Evolutionary conservation across 1,140 invertebrate genomes (phyloP), one percentile per base, ranked within the genome.

Genomic region (Pseudomyrmex sp.): DNA sequence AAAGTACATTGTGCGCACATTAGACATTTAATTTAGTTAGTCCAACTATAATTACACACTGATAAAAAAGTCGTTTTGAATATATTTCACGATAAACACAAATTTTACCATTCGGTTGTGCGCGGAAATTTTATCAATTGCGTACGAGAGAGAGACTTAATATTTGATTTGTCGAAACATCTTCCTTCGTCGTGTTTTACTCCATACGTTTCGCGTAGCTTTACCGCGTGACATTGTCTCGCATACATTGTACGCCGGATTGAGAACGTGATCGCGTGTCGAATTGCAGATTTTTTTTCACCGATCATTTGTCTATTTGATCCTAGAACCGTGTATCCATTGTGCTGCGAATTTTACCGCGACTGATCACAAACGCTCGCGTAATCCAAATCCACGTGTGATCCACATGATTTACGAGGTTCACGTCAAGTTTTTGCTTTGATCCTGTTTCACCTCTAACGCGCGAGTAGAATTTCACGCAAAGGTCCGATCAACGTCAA

Each of bases 241-340:
- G 35, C 35, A 35, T 35, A 35, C 35, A 35, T 35, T 35, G 59
- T 75, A 48, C 1, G 46, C 13, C n/a, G n/a, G n/a, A 50, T 72
- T 70, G 66, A 50, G 44, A 72, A 72, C n/a, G 59, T 48, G 66
- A 80, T 80, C 76, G 46, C 66, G 66, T 48, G 15, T 80, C 56
- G 35, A 15, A 2, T 80, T 80, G 70, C 76, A 61, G 54, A 80
- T 80, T 80, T 80, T 44, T 44, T 69, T 68, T 79, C 35, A 26
- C 20, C 1, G 54, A 18, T 50, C 54, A 80, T 70, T 70, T 80
- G 20, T 46, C 35, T 35, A 52, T 52, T 12, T 52, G 13, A 52
- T 52, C 50, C 13, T 13, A 12, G 23, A 23, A 1, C 15, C 20
- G 15, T 9, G 10, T 12, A 80, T 59, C 23, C 76, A 8, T 10